Conservation (phyloP, 2,797 vertebrate genomes). For the Typhlichthys eigenmanni region DNA sequence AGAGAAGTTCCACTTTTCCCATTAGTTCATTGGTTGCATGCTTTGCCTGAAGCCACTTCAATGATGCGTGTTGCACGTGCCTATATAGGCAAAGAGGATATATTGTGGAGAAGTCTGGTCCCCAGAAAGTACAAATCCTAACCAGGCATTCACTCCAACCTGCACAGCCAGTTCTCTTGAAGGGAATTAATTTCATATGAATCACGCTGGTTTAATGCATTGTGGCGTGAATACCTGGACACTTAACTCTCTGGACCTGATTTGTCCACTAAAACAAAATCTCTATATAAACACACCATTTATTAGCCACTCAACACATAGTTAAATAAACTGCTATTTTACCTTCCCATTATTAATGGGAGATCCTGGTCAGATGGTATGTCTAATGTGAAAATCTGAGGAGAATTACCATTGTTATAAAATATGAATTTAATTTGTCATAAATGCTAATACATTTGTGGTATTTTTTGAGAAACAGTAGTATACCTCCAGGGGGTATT, state of each 20-base stretch:
- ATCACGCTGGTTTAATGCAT: too few species aligned
- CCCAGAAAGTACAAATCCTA: too few species aligned
- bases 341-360: constrained; percentile 81
- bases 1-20: constrained; percentile 82
- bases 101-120: background rate
- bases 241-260: too few species aligned
- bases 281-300: background rate
- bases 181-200: too few species aligned
- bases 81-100: constrained; percentile 51
- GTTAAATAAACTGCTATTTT: constrained; percentile 17
- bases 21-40: constrained; percentile 82
- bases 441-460: background rate
- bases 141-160: too few species aligned
- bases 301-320: background rate
- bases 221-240: too few species aligned
- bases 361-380: constrained; percentile 81
- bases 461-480: background rate
- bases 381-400: constrained; percentile 80
- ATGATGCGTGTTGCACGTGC: constrained; percentile 72
- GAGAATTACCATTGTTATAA: constrained; percentile 17
- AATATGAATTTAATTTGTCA: background rate
- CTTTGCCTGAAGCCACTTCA: constrained; percentile 82
- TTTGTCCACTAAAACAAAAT: background rate
- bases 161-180: too few species aligned
- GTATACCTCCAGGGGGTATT: constrained; percentile 80